These are phyloP conservation scores for Melieria omissa DNA, from an alignment of 2,888 invertebrate species.

Conservation along the genomic window DNA sequence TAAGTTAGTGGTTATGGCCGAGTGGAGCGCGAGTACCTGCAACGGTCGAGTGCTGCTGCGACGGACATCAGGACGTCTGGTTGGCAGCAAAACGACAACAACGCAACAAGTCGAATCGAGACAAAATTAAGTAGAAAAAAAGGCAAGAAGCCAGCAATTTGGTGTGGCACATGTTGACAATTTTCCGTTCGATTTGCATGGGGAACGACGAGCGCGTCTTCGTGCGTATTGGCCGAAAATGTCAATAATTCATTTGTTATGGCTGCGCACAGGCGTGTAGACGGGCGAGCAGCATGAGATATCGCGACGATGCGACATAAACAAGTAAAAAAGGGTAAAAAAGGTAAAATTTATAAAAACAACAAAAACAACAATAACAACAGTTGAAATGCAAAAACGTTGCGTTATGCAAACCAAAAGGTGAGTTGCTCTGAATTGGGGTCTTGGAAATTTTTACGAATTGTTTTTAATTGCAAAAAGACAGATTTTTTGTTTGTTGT, in stretches of 20 bases:
- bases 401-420: too few species aligned
- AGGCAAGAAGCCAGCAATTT: conserved; percentile 7
- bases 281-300: conserved; percentile 57
- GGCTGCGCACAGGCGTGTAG: conserved; percentile 65
- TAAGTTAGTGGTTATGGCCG: conserved; percentile 41
- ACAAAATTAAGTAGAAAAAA: not conserved
- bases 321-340: too few species aligned
- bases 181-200: conserved; percentile 41
- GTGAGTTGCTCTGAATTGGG: too few species aligned
- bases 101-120: conserved; percentile 28
- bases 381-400: too few species aligned
- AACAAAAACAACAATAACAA: too few species aligned
- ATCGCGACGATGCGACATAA: conserved; percentile 42
- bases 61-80: conserved; percentile 1
- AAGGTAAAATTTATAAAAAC: too few species aligned
- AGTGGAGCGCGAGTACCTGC: conserved; percentile 29
- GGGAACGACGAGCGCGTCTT: conserved; percentile 56
- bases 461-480: too few species aligned
- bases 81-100: too few species aligned
- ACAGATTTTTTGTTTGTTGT: too few species aligned
- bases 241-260: conserved; percentile 68
- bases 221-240: conserved; percentile 66
- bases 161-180: conserved; percentile 36
- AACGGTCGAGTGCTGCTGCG: conserved; percentile 13
- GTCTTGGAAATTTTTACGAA: too few species aligned